Evolutionary conservation across 2,113 vertebrate species (phyloP).

Genomic region (Nyctereutes procyonoides): DNA sequence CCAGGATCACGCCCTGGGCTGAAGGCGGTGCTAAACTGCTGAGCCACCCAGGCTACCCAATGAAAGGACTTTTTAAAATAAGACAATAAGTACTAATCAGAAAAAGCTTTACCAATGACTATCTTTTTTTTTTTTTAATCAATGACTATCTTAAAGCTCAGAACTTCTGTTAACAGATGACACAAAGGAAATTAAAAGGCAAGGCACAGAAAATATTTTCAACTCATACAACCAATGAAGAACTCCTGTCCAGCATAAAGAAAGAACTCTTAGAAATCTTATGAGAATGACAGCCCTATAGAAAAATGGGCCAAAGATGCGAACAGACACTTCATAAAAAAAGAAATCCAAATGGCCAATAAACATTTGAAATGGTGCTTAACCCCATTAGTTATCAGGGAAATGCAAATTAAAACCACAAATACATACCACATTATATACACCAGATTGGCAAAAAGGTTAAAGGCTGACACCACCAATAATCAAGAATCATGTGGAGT

Average conservation of each 20-base stretch:
- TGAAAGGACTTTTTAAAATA: constrained; percentile 39
- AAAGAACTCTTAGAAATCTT: constrained; percentile 13
- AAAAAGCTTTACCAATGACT: constrained; percentile 28
- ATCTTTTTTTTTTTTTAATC: background rate
- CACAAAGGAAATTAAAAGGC: background rate
- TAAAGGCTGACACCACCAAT: background rate
- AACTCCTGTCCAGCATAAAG: background rate
- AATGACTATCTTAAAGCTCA: constrained; percentile 42
- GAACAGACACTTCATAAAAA: constrained; percentile 12
- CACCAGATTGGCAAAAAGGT: background rate
- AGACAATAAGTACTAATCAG: constrained; percentile 1
- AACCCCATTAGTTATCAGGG: background rate
- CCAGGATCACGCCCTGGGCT: no score
- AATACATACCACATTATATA: background rate
- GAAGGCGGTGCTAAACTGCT: background rate
- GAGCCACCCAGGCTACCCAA: background rate
- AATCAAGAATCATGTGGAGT: background rate
- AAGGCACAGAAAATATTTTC: constrained; percentile 17
- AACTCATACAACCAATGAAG: background rate
- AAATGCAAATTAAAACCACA: constrained; percentile 17
- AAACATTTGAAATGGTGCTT: constrained; percentile 24
- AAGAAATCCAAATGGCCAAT: background rate
- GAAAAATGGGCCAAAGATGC: background rate
- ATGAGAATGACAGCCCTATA: background rate
- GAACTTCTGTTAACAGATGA: constrained; percentile 1